Conservation (phyloP, 2,888 invertebrate genomes). For the Sarcophaga rosellei region DNA sequence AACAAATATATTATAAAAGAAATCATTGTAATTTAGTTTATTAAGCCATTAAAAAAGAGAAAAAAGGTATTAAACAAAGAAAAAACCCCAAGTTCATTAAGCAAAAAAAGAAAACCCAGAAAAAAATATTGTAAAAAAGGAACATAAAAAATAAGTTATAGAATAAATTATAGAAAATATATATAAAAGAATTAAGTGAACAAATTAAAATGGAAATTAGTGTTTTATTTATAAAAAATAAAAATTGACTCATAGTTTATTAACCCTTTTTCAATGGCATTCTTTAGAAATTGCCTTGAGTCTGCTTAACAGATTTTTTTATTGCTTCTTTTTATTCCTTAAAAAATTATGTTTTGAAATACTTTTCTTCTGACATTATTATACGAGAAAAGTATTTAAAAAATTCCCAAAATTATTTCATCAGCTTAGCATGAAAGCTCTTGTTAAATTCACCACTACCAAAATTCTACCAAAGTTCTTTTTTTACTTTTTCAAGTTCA, state of each 20-base stretch:
- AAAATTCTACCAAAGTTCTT: no score
- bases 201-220: background rate
- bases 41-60: slow-evolving; percentile 32
- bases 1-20: slow-evolving; percentile 18
- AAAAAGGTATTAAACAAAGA: slow-evolving; percentile 59
- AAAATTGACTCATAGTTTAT: no score
- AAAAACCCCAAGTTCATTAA: slow-evolving; percentile 29
- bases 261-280: no score
- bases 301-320: no score
- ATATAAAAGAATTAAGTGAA: slow-evolving; percentile 29
- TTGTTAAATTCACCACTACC: background rate
- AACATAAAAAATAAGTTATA: slow-evolving; percentile 34
- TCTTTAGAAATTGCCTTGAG: background rate
- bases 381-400: no score
- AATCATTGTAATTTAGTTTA: slow-evolving; percentile 43
- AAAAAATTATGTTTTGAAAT: no score
- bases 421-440: background rate
- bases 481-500: background rate
- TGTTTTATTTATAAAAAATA: slow-evolving; percentile 15
- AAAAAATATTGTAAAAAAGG: slow-evolving; percentile 53
- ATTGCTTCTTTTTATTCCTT: no score
- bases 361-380: no score
- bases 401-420: background rate
- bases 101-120: background rate
- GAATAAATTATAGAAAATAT: slow-evolving; percentile 47